A percentile compares a stretch with the other conserved stretches of the same genome.
These are phyloP conservation scores for Tetramorium parvispinum DNA, from an alignment of 1,140 invertebrate genomes.

Conservation along the genomic window DNA sequence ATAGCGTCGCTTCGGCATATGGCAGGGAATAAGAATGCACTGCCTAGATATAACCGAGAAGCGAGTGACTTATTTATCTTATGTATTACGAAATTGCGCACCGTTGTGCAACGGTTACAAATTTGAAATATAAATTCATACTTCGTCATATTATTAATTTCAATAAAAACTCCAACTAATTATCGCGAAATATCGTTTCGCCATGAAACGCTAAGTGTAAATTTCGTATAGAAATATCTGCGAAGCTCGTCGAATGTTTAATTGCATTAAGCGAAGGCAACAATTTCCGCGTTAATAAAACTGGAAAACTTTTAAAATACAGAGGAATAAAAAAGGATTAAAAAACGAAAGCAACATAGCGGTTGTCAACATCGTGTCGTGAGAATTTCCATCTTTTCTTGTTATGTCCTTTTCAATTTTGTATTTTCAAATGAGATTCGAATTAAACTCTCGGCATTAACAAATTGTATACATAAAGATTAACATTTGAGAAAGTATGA, in stretches of 20 bases:
- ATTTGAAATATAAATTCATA: not conserved
- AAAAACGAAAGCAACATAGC: not conserved
- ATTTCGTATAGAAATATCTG: not conserved
- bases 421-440: not conserved
- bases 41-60: not conserved
- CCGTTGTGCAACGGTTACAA: conserved; percentile 16
- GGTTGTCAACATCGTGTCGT: not conserved
- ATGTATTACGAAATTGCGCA: conserved; percentile 5
- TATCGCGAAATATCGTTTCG: not conserved
- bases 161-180: conserved; percentile 1
- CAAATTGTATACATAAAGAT: conserved; percentile 35
- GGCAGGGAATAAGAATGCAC: conserved; percentile 6
- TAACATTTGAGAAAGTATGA: conserved; percentile 47
- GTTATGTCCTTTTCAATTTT: not conserved
- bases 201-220: not conserved
- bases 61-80: conserved; percentile 16
- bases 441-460: conserved; percentile 64
- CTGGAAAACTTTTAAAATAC: not conserved
- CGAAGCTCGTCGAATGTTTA: not conserved
- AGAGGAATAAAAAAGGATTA: not conserved
- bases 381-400: not conserved
- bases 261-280: not conserved
- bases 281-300: conserved; percentile 12
- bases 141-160: not conserved
- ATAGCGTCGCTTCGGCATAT: not conserved